phyloP scores from a whole-genome alignment of 2,888 invertebrate genomes.

The Patella ulyssiponensis region DNA sequence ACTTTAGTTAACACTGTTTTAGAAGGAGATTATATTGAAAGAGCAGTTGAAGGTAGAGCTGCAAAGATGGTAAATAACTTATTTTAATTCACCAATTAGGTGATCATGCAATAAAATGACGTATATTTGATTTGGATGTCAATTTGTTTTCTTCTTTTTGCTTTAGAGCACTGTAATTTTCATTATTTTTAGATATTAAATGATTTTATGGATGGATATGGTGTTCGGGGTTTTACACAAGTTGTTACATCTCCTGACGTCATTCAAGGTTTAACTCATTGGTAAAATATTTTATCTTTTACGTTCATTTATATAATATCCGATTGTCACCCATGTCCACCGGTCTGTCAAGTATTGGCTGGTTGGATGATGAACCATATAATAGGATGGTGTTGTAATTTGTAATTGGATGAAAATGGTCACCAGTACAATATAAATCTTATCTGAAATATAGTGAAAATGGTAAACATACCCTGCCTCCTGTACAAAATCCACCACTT shows the following conservation, averaged over 20 bases:
- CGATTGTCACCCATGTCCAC: too few relatives aligned
- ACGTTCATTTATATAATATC: too few relatives aligned
- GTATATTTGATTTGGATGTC: too few relatives aligned
- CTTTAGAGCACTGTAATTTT: too few relatives aligned
- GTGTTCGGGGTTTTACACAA: conserved; percentile 97
- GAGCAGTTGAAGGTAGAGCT: conserved; percentile 14
- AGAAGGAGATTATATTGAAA: conserved; percentile 29
- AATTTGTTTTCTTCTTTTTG: too few relatives aligned
- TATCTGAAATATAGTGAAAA: too few relatives aligned
- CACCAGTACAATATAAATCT: too few relatives aligned
- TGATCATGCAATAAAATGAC: background rate
- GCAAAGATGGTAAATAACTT: conserved; percentile 25
- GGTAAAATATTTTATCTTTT: conserved; percentile 75
- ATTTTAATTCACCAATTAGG: background rate
- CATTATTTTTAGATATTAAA: conserved; percentile 76
- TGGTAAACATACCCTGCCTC: too few relatives aligned
- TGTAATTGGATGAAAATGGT: too few relatives aligned
- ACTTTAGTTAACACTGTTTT: conserved; percentile 36
- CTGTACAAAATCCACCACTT: too few relatives aligned
- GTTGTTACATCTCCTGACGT: conserved; percentile 87
- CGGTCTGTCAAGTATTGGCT: too few relatives aligned
- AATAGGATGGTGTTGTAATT: too few relatives aligned
- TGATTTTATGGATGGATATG: conserved; percentile 90
- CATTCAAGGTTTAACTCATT: conserved; percentile 88
- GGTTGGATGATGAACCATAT: background rate